Percentiles rank a stretch among this genome's conserved stretches.
Conservation (phyloP, 2,113 vertebrate genomes). For the Tychaedon coryphoeus region DNA sequence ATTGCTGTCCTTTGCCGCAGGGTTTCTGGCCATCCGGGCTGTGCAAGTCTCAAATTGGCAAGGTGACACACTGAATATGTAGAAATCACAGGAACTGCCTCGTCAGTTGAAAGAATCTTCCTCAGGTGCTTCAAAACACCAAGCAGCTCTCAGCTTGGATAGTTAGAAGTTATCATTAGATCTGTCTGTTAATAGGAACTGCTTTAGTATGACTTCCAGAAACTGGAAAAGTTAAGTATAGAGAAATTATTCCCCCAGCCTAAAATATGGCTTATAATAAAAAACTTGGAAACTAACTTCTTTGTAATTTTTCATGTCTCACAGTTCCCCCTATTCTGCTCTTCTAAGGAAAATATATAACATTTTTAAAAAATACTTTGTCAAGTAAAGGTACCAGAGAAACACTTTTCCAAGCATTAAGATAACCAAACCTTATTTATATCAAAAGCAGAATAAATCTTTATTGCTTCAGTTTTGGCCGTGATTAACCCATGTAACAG, state of each 20-base stretch:
- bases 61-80: neutral
- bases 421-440: neutral
- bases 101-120: neutral
- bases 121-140: neutral
- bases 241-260: neutral
- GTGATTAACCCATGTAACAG: neutral
- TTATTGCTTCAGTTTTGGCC: neutral
- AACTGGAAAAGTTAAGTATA: neutral
- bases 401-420: neutral
- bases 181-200: neutral
- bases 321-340: neutral
- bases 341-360: neutral
- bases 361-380: neutral
- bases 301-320: neutral
- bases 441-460: neutral
- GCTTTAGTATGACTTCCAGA: neutral
- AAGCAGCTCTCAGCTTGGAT: neutral
- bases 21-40: neutral
- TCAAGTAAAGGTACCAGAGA: neutral
- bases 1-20: neutral
- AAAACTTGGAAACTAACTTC: neutral
- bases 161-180: neutral
- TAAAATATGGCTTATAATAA: neutral
- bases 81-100: neutral
- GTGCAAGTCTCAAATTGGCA: accelerated